Base-by-base conservation (phyloP, 2,888 invertebrate species). In the Nemotelus nigrinus region DNA sequence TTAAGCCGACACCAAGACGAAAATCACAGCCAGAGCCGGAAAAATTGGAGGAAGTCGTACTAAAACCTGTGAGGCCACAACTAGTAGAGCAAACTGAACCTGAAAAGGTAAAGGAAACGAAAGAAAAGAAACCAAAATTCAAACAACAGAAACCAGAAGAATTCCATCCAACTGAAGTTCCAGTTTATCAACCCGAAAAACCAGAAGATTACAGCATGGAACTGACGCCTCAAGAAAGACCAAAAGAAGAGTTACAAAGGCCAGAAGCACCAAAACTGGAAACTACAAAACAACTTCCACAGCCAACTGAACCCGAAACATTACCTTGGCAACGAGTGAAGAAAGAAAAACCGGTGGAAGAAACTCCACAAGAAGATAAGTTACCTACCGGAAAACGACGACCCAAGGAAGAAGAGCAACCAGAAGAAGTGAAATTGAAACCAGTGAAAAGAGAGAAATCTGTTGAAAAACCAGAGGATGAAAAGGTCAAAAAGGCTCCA, bases 261-360 rank as follows among this genome's bases (percentile, higher is more conserved):
- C 7, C 41, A 41, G 45, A 47, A 45, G 7, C 58, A 25, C n/a
- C 7, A 58, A n/a, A 58, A 58, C 8, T 58, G 4, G 4, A 63
- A 63, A 63, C 7, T 43, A 7, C 63, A 41, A 63, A 63, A 25
- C 63, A 63, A 58, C 8, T 7, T 39, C 63, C 39, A 25, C 25
- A 25, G 25, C 25, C 25, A 25, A 60, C 45, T 6, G 53, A 76
- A 67, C 55, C 41, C 25, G 57, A 58, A 57, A 67, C 60, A 48
- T 45, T 85, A 43, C 86, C 87, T 3, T 87, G 86, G 85, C 84
- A 84, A 63, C 84, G 86, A 57, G 85, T 83, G 3, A 83, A 86
- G 79, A 89, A 88, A 82, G 86, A 88, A 78, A 87, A 88, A 78
- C 82, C 85, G 41, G 79, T 82, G 39, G 84, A 86, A 80, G 84